phyloP scores from a whole-genome alignment of 2,797 vertebrate species.

The Rhynchotus rufescens region DNA sequence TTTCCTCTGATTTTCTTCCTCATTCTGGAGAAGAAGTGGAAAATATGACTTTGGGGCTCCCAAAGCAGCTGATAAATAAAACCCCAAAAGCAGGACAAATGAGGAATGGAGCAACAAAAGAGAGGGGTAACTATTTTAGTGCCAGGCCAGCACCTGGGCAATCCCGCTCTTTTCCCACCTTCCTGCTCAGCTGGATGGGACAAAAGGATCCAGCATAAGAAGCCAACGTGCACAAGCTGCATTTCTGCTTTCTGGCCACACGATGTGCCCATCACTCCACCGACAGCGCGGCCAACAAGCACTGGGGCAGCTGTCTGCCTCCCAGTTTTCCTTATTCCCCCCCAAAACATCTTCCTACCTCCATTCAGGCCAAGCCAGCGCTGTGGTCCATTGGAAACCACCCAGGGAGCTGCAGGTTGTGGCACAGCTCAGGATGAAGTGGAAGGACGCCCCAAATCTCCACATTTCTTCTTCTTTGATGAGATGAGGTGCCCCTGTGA shows the following conservation, averaged over 20 bases:
- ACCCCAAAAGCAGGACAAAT: not conserved
- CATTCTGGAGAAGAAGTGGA: not conserved
- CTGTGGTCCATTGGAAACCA: not conserved
- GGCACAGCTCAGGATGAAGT: not conserved
- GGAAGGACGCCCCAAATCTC: not conserved
- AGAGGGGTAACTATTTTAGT: not conserved
- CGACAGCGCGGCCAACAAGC: rapidly evolving
- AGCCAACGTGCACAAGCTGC: not conserved
- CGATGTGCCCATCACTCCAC: slow-evolving; percentile 39
- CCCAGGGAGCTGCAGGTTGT: not conserved
- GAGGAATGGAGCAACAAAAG: not conserved
- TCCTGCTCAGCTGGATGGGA: not conserved
- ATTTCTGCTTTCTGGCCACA: slow-evolving; percentile 55
- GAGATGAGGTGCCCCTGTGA: not conserved
- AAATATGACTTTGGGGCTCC: not conserved
- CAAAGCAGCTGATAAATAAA: not conserved
- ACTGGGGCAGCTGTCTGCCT: not conserved
- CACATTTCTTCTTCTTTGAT: not conserved
- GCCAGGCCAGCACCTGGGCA: not conserved
- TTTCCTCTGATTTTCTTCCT: not conserved
- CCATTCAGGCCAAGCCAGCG: not conserved
- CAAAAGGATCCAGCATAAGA: not conserved
- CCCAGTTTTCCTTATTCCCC: not conserved
- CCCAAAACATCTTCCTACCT: not conserved
- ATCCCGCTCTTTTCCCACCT: not conserved